Percentiles rank a stretch among this genome's conserved stretches.
These are phyloP conservation scores for Lysandra coridon DNA, from an alignment of 2,888 invertebrate species.

Conservation along the genomic window DNA sequence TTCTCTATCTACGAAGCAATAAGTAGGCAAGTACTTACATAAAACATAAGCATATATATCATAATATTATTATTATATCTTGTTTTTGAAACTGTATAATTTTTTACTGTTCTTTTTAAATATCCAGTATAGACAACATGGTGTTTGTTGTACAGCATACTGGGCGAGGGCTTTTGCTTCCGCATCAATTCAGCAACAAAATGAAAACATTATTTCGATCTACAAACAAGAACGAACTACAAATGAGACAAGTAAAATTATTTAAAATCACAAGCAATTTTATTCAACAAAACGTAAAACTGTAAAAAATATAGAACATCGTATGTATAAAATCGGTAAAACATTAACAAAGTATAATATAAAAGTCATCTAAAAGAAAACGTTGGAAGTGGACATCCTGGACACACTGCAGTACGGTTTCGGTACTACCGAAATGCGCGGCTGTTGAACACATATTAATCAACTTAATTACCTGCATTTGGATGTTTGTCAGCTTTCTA, in stretches of 20 bases:
- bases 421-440: not conserved
- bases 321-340: not conserved
- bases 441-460: conserved; percentile 7
- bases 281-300: conserved; percentile 3
- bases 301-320: not conserved
- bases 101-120: too few relatives aligned
- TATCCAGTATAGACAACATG: too few relatives aligned
- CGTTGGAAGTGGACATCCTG: not conserved
- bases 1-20: too few relatives aligned
- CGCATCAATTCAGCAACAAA: not conserved
- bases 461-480: not conserved
- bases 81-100: too few relatives aligned
- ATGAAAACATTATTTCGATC: not conserved
- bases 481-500: too few relatives aligned
- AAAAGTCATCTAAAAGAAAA: not conserved
- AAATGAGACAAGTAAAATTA: not conserved
- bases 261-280: not conserved
- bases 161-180: too few relatives aligned
- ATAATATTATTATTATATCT: too few relatives aligned
- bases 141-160: too few relatives aligned
- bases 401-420: not conserved
- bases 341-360: not conserved
- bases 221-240: not conserved
- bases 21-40: too few relatives aligned
- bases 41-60: too few relatives aligned